These are phyloP conservation scores for Phyllotreta cruciferae DNA, from an alignment of 2,888 invertebrate species.

Conservation along the genomic window DNA sequence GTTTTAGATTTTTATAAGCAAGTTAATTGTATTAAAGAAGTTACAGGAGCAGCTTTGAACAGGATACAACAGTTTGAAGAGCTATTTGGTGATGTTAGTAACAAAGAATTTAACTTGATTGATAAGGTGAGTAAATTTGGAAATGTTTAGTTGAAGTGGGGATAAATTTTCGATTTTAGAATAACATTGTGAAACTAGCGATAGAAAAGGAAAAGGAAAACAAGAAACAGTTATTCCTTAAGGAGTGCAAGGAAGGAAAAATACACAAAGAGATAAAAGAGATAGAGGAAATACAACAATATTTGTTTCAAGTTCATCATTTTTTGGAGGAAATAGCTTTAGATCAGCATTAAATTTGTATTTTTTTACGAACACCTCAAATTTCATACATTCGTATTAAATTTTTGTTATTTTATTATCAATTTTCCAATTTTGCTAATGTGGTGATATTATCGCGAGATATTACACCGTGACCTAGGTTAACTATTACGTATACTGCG, in stretches of 20 bases:
- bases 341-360: not conserved
- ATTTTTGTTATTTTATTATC: no score
- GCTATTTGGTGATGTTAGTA: conserved; percentile 1
- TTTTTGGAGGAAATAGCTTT: conserved; percentile 2
- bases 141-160: not conserved
- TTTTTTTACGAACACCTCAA: no score
- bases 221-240: not conserved
- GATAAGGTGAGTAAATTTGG: conserved; percentile 4
- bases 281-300: conserved; percentile 1
- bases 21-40: conserved; percentile 5
- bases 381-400: no score
- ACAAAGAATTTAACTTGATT: not conserved
- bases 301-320: not conserved
- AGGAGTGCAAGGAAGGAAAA: conserved; percentile 1
- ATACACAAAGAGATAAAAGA: not conserved
- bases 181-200: not conserved
- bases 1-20: conserved; percentile 8
- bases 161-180: not conserved
- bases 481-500: no score
- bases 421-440: no score
- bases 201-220: conserved; percentile 1
- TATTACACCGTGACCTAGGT: no score
- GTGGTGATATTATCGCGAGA: no score
- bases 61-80: conserved; percentile 17
- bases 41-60: not conserved